Evolutionary conservation across 2,113 vertebrate genomes (phyloP), one percentile per base, ranked within the genome.

Genomic region (Chloroceryle aenea): DNA sequence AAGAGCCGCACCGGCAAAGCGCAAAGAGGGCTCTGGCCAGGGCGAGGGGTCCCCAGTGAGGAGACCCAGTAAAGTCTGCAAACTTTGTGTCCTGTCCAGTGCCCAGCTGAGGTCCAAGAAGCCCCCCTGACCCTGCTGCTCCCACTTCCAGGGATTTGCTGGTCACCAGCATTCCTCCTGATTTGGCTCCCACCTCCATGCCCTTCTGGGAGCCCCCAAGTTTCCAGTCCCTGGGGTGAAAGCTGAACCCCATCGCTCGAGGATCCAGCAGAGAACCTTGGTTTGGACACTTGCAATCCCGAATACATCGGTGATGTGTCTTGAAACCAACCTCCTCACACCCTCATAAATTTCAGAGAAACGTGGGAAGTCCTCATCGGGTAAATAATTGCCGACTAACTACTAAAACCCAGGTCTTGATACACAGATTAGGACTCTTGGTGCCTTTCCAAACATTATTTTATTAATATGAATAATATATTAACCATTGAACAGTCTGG

Each of bases 401-500:
- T 75, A 64, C 91, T 83, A 88, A 95, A 85, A 30, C 48, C 69
- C 64, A 13, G 68, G 25, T 71, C 84, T 90, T 76, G 83, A 61
- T 93, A 77, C 82, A 50, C 55, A 50, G 69, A 52, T 63, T 58
- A 74, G 71, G 90, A 38, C 48, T 89, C 72, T 61, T 96, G 95
- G 83, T 97, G 76, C 73, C 94, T 80, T 94, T 95, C 94, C 94
- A 97, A 97, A 95, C 94, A 97, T 98, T 96, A 97, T 97, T 98
- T 98, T 97, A 97, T 98, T 98, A 98, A 98, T 97, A 98, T 98
- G 96, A 98, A 98, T 98, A 98, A 98, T 97, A 96, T 81, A 98
- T 98, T 98, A 98, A 98, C 95, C 95, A 96, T 92, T 97, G 95
- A 98, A 91, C 95, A 97, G 91, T 66, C 94, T 98, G 98, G 97